phyloP scores from a whole-genome alignment of 2,888 invertebrate species.

The Loripinus fragilis region DNA sequence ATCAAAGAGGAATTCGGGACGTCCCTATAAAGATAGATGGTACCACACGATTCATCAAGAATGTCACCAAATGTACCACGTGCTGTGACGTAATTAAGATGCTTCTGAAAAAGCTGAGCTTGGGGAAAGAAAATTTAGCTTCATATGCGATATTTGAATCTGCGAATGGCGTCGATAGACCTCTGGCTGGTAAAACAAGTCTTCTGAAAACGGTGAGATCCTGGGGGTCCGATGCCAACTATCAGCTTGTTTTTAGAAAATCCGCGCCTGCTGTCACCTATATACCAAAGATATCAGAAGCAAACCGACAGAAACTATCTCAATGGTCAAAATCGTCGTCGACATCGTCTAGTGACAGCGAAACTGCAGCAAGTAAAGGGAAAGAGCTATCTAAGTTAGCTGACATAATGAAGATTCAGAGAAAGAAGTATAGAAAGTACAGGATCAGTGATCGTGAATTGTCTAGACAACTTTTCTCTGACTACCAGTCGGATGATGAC shows the following conservation, averaged over 20 bases:
- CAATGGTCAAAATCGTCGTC: constrained; percentile 6
- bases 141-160: constrained; percentile 56
- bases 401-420: constrained; percentile 27
- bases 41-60: constrained; percentile 42
- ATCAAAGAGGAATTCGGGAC: constrained; percentile 27
- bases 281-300: constrained; percentile 50
- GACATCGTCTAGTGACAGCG: neutral
- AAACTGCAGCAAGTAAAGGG: constrained; percentile 15
- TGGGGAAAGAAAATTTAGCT: constrained; percentile 28
- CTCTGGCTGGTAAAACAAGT: constrained; percentile 49
- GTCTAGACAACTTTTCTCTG: constrained; percentile 48
- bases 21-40: constrained; percentile 44
- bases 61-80: constrained; percentile 54
- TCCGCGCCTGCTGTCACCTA: constrained; percentile 36
- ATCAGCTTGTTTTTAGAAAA: constrained; percentile 47
- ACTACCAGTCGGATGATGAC: constrained; percentile 24
- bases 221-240: constrained; percentile 48
- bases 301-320: constrained; percentile 49
- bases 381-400: constrained; percentile 18
- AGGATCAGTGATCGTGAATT: constrained; percentile 29
- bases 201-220: constrained; percentile 49
- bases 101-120: constrained; percentile 44
- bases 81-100: constrained; percentile 60
- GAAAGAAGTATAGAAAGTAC: constrained; percentile 13
- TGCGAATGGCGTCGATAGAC: constrained; percentile 53